Base-by-base conservation (phyloP, 2,113 vertebrate genomes). In the Melospiza georgiana region DNA sequence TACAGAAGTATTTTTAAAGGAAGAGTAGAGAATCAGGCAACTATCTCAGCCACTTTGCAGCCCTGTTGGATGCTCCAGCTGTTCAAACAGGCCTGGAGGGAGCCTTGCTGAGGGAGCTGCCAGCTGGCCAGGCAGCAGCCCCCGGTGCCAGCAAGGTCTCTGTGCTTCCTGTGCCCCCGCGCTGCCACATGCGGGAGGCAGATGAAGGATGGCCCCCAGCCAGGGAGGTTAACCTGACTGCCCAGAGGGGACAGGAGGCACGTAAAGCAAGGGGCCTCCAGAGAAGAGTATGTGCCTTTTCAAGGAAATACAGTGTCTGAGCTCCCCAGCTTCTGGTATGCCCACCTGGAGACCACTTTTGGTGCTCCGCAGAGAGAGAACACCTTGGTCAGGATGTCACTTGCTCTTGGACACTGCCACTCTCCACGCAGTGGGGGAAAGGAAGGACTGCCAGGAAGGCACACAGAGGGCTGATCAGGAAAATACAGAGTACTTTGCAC, bases 51-150 rank as follows among this genome's bases (percentile, higher is more conserved):
- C 94, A 88, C 94, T 96, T 93, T 30, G 86, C 90, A 87, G 94
- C 94, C 66, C 94, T 68, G 88, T 13, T 87, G 95, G 96, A 84
- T 14, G 69, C 88, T 84, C 83, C 96, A 97, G 92, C 95, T 96
- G 96, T 94, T 95, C 93, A 97, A 97, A 96, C 90, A 96, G 0
- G 23, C 39, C 76, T 43, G 52, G 81, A 57, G 65, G 57, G 25
- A 90, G 82, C 52, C 83, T 43, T 12, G 4, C 77, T 43, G 92
- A 62, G 86, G 92, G 80, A 89, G 86, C 76, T 78, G 83, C 88
- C 95, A 95, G 81, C 94, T 96, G 95, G 52, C 31, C 6, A 1
- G 76, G 55, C 39, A 43, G 79, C 85, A 84, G 82, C 35, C 51
- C 58, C 63, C 81, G 37, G 76, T 4, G 0, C 18, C 3, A 1